Conservation (phyloP, 2,797 vertebrate species). For the Acipenser oxyrinchus region DNA sequence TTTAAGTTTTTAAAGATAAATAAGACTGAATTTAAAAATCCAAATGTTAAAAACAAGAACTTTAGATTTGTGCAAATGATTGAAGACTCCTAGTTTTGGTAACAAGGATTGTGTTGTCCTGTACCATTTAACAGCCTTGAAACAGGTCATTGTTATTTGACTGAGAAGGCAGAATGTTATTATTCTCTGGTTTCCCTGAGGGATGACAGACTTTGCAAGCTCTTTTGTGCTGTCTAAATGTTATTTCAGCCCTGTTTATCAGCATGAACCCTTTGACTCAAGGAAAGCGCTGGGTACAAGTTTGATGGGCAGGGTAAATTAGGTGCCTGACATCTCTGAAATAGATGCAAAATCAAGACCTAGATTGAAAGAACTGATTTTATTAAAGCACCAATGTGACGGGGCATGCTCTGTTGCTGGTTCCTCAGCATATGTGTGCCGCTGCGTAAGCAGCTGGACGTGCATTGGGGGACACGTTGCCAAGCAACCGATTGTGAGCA, state of each 20-base stretch:
- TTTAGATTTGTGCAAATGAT: neutral
- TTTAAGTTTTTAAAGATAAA: neutral
- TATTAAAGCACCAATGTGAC: too few relatives aligned
- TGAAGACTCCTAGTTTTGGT: neutral
- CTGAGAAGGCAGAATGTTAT: constrained; percentile 9
- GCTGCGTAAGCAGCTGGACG: too few relatives aligned
- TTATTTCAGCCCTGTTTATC: constrained; percentile 47
- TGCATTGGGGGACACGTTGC: too few relatives aligned
- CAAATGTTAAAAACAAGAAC: too few relatives aligned
- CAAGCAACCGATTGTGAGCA: too few relatives aligned
- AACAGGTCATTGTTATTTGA: constrained; percentile 5
- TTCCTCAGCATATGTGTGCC: too few relatives aligned
- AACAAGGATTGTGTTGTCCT: neutral
- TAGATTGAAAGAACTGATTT: too few relatives aligned
- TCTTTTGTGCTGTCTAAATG: constrained; percentile 39
- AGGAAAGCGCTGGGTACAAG: neutral
- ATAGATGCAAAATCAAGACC: too few relatives aligned
- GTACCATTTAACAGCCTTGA: neutral
- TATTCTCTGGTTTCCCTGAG: constrained; percentile 7
- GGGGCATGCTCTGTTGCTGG: too few relatives aligned
- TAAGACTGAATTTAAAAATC: neutral
- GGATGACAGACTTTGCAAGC: neutral
- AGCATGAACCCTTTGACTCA: constrained; percentile 24
- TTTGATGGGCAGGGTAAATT: constrained; percentile 6
- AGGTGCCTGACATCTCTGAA: neutral